Evolutionary conservation across 2,113 vertebrate species (phyloP), one percentile per base, ranked within the genome.

Genomic region (Cephalopholis sonnerati): DNA sequence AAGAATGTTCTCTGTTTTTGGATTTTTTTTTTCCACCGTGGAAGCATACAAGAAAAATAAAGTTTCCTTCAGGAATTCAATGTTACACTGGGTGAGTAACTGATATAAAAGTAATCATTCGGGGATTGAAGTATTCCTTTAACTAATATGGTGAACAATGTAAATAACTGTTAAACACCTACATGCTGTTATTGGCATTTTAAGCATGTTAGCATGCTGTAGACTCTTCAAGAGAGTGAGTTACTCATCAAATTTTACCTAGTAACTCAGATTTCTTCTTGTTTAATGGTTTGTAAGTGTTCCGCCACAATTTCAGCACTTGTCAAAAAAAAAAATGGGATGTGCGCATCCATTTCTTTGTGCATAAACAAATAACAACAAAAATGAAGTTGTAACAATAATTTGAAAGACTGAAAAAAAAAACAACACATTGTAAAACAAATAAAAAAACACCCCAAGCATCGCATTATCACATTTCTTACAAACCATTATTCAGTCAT

Each of bases 401-500:
- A 82, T 16, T 24, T 29, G 4, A 46, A 66, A n/a, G 25, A 15
- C 1, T 53, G 4, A 58, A 7, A 61, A 22, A 51, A 0, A 81
- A 74, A 69, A n/a, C n/a, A 0, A 24, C 9, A 62, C 7, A 66
- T 29, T 61, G 69, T n/a, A 64, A 68, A 59, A 62, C 7, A 48
- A 79, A 63, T 11, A 65, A 70, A 82, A 36, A 53, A 59, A 5
- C 11, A 67, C 22, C 25, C 16, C 0, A 3, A 58, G 25, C 12
- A 69, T 16, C 29, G 0, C 48, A 36, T 73, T 54, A 67, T 36
- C 12, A 77, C 29, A 63, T 85, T 77, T 69, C n/a, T 55, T 10
- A 36, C 0, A 62, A 63, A 27, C 25, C 59, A 58, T 58, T 64
- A 71, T 61, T 66, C 18, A 68, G 16, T 61, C 69, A 81, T 69